These are phyloP conservation scores for Bambusicola thoracicus DNA, from an alignment of 2,113 vertebrate genomes.

Conservation along the genomic window DNA sequence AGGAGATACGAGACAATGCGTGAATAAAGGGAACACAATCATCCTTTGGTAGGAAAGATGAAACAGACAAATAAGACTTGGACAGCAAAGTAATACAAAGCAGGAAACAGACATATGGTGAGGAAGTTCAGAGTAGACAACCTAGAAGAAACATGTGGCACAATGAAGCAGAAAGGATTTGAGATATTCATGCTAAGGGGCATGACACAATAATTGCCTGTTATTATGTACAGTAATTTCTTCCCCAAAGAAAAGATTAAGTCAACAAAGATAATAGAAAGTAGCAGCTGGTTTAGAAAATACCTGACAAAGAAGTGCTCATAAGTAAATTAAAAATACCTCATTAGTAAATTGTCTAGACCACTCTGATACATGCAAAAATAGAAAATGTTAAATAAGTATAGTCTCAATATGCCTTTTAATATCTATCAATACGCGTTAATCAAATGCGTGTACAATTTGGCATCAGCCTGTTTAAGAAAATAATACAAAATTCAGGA, in stretches of 20 bases:
- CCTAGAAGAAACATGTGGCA: neutral
- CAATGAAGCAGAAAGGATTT: neutral
- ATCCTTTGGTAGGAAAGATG: neutral
- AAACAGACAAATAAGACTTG: neutral
- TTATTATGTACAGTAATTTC: neutral
- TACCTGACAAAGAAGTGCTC: neutral
- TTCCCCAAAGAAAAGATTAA: conserved; percentile 26
- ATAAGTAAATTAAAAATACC: neutral
- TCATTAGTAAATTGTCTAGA: neutral
- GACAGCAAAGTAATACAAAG: neutral
- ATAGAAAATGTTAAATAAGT: neutral
- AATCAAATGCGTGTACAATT: neutral
- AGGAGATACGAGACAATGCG: neutral
- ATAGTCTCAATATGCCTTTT: accelerated
- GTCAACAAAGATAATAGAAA: neutral
- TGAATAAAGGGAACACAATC: neutral
- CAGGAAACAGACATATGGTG: neutral
- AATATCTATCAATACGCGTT: too few species aligned
- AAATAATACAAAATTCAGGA: neutral
- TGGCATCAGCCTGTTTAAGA: neutral
- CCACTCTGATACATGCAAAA: neutral
- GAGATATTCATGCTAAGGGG: neutral
- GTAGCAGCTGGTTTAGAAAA: neutral
- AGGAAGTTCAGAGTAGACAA: neutral
- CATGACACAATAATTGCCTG: neutral